Conservation (phyloP, 2,113 vertebrate genomes). For the Perca flavescens region DNA sequence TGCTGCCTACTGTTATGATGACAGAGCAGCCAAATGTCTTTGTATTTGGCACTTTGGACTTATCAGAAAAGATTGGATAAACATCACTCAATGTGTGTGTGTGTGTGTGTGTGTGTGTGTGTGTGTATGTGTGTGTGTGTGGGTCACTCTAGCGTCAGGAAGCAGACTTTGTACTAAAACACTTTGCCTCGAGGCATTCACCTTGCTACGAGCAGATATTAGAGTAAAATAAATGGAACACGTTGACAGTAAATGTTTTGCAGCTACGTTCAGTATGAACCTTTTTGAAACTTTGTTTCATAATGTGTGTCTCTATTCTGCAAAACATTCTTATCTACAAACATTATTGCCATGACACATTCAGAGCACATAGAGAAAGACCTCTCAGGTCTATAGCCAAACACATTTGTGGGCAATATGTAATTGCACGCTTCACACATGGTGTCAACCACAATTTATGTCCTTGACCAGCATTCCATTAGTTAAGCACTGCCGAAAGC, state of each 20-base stretch:
- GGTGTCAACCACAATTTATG: slow-evolving; percentile 86
- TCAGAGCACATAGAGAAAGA: slow-evolving; percentile 2
- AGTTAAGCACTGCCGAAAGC: slow-evolving; percentile 85
- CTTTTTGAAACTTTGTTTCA: no score
- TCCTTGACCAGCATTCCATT: slow-evolving; percentile 84
- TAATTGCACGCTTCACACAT: slow-evolving; percentile 85
- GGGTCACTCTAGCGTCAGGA: slow-evolving; percentile 1
- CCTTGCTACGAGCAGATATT: neutral
- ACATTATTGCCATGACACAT: neutral
- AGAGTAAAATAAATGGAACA: neutral
- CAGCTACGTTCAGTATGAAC: neutral
- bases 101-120: no score
- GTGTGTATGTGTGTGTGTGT: no score
- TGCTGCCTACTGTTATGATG: slow-evolving; percentile 31
- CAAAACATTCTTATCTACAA: neutral
- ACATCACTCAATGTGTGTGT: slow-evolving; percentile 15
- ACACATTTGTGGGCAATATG: slow-evolving; percentile 78
- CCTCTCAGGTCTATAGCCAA: slow-evolving; percentile 31
- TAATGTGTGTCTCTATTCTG: neutral
- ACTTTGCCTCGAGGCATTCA: neutral
- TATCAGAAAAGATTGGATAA: slow-evolving; percentile 44
- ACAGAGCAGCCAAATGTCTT: slow-evolving; percentile 32
- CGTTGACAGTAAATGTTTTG: neutral
- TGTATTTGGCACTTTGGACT: slow-evolving; percentile 13
- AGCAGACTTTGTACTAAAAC: neutral